Conservation (phyloP, 2,888 invertebrate species). For the Drosophila nigricruria region DNA sequence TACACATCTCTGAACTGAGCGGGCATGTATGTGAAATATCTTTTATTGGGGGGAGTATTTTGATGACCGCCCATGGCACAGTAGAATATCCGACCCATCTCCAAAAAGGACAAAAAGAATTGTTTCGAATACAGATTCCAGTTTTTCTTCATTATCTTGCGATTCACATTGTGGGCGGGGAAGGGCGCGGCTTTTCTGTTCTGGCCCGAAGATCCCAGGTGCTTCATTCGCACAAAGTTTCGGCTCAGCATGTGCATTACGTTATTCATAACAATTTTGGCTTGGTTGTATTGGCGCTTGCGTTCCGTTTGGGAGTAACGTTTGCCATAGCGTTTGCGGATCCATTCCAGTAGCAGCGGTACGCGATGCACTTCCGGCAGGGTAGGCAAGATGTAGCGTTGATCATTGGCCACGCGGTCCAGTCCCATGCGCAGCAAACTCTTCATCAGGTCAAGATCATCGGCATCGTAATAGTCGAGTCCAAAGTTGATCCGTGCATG, state of each 20-base stretch:
- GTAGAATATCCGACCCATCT: constrained; percentile 73
- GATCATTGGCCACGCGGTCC: constrained; percentile 67
- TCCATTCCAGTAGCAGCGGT: constrained; percentile 79
- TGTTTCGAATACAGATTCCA: constrained; percentile 45
- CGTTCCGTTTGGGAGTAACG: constrained; percentile 62
- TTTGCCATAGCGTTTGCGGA: constrained; percentile 76
- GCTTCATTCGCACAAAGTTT: constrained; percentile 14
- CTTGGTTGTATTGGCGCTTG: constrained; percentile 20
- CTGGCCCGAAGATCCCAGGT: fast-evolving
- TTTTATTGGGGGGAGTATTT: constrained; percentile 39
- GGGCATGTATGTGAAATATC: constrained; percentile 83
- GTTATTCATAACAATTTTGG: constrained; percentile 54
- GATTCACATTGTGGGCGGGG: constrained; percentile 8
- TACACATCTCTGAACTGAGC: constrained; percentile 42
- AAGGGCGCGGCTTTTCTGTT: not conserved
- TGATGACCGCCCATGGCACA: constrained; percentile 68
- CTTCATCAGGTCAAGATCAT: constrained; percentile 67
- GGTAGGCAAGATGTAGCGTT: constrained; percentile 78
- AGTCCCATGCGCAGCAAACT: constrained; percentile 71
- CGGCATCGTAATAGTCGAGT: constrained; percentile 59
- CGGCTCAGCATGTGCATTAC: constrained; percentile 33
- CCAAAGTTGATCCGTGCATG: constrained; percentile 43
- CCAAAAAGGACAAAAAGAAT: constrained; percentile 64
- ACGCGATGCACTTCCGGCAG: constrained; percentile 76
- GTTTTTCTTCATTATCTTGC: constrained; percentile 26